Evolutionary conservation across 2,888 invertebrate genomes (phyloP), one percentile per base, ranked within the genome.

Genomic region (Idaea aversata): DNA sequence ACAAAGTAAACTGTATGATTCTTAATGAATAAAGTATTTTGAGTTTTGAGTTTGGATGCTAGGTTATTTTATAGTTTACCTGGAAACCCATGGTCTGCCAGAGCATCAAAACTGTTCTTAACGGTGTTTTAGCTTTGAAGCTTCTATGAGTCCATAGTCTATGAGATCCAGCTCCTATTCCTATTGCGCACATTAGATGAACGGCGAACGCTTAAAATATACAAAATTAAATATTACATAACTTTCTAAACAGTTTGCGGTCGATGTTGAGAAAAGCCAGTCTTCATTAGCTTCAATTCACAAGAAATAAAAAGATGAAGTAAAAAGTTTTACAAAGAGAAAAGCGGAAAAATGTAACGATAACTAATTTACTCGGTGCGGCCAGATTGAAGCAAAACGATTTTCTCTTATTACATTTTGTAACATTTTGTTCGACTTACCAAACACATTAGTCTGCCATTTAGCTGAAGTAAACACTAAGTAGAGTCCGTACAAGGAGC

Each of bases 111-210:
- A 98, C 85, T n/a, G 97, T 84, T 64, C 98, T 94, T 68, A 99
- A 88, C 0, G 98, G 98, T 79, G 96, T 93, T 78, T 94, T 96
- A 0, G 99, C 99, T 90, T 98, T 99, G 90, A 97, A 99, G 47
- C 98, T 91, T 77, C 96, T 94, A 88, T 99, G 99, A 0, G 98
- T 96, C 98, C 98, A 99, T 5, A 99, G 94, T 72, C 99, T 94
- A 85, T 99, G 99, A 0, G 98, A 98, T 15, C 99, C 99, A 5
- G 97, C 98, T 6, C 99, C 99, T 34, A 99, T 96, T 0, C 99
- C 99, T 68, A 97, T 88, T 1, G 96, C 98, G 63, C 96, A 95
- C 77, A 94, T 87, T 38, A 96, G 86, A 83, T 97, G 97, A 60
- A 96, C 85, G 0, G 95, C 68, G 62, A 95, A 88, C 3, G 95